Evolutionary conservation across 2,888 invertebrate genomes (phyloP).

Genomic region (Drosophila monieri): DNA sequence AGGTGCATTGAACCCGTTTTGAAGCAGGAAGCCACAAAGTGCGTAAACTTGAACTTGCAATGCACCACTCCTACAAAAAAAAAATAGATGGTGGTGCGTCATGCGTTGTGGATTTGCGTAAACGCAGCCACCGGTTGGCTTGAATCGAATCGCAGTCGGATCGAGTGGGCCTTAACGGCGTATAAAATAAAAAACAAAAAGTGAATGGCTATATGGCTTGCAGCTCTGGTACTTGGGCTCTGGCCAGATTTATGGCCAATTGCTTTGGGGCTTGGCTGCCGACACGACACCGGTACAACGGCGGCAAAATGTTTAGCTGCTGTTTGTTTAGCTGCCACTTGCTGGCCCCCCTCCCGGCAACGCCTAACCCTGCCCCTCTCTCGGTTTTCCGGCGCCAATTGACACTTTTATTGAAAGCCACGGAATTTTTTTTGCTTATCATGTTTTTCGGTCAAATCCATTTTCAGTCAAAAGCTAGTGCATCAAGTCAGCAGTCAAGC

Average conservation of each 20-base stretch:
- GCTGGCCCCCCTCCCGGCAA: conserved; percentile 3
- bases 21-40: conserved; percentile 60
- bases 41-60: conserved; percentile 71
- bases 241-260: conserved; percentile 75
- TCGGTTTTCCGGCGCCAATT: conserved; percentile 25
- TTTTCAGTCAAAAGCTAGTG: conserved; percentile 14
- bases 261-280: conserved; percentile 78
- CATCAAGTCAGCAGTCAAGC: conserved; percentile 12
- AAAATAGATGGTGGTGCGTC: conserved; percentile 56
- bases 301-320: conserved; percentile 58
- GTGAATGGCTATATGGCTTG: conserved; percentile 63
- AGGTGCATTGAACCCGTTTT: conserved; percentile 53
- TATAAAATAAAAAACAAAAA: conserved; percentile 49
- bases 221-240: conserved; percentile 1
- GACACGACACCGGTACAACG: conserved; percentile 73
- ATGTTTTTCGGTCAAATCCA: conserved; percentile 27
- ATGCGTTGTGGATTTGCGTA: conserved; percentile 64
- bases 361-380: background rate
- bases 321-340: conserved; percentile 26
- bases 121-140: conserved; percentile 28
- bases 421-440: conserved; percentile 34
- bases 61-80: conserved; percentile 11
- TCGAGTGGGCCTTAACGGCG: conserved; percentile 15
- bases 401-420: conserved; percentile 44
- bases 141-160: conserved; percentile 5